A percentile compares a stretch with the other conserved stretches of the same genome.
Conservation (phyloP, 2,888 invertebrate species). For the Drosophila falleni region DNA sequence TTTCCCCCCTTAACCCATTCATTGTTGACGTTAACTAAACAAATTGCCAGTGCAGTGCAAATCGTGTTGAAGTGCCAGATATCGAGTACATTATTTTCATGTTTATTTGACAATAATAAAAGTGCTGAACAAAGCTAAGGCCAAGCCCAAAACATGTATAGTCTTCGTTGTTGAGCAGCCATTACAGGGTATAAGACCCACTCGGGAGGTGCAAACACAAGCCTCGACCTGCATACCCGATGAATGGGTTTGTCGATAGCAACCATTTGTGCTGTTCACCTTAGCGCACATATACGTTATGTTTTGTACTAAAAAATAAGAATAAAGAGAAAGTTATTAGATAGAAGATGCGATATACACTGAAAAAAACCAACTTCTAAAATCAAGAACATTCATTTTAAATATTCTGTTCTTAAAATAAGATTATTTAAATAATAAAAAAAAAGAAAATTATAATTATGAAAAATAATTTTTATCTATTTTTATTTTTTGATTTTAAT, state of each 20-base stretch:
- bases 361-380: too few relatives aligned
- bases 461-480: too few relatives aligned
- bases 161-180: slow-evolving; percentile 23
- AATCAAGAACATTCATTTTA: too few relatives aligned
- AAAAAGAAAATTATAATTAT: too few relatives aligned
- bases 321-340: background rate
- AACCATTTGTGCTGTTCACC: slow-evolving; percentile 87
- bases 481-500: too few relatives aligned
- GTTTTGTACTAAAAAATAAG: slow-evolving; percentile 87
- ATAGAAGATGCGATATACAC: background rate
- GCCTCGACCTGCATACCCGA: slow-evolving; percentile 86
- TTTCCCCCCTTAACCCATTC: slow-evolving; percentile 10
- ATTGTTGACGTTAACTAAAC: slow-evolving; percentile 32
- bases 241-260: slow-evolving; percentile 87
- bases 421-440: too few relatives aligned
- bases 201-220: slow-evolving; percentile 86
- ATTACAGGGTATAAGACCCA: slow-evolving; percentile 86
- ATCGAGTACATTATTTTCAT: slow-evolving; percentile 36
- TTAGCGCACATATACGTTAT: slow-evolving; percentile 90
- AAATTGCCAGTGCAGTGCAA: slow-evolving; percentile 47
- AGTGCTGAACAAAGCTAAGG: slow-evolving; percentile 30
- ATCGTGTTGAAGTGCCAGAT: slow-evolving; percentile 24
- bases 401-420: too few relatives aligned
- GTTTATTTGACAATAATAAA: slow-evolving; percentile 60
- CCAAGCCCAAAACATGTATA: slow-evolving; percentile 46